These are phyloP conservation scores for Etheostoma nigrum DNA, from an alignment of 2,797 vertebrate genomes.

Conservation along the genomic window DNA sequence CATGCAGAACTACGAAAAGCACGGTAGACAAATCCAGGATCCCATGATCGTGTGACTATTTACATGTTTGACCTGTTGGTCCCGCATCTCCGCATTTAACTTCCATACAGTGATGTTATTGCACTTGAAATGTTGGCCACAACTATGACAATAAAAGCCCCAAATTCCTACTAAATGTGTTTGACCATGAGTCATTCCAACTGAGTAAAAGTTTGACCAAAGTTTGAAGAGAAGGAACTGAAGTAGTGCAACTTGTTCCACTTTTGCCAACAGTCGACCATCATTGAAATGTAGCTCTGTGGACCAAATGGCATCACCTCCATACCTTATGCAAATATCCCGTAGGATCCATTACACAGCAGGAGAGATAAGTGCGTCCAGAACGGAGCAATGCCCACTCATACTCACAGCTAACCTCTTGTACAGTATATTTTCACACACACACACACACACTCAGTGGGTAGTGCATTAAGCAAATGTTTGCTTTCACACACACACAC, in stretches of 20 bases:
- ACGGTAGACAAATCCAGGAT: neutral
- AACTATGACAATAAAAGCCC: neutral
- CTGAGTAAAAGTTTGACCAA: slow-evolving; percentile 45
- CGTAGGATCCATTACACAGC: slow-evolving; percentile 76
- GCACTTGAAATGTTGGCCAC: neutral
- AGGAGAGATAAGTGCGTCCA: slow-evolving; percentile 76
- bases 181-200: neutral
- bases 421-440: slow-evolving; percentile 61
- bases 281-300: slow-evolving; percentile 69
- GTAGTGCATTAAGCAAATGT: slow-evolving; percentile 53
- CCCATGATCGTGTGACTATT: too few relatives aligned
- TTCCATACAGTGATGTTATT: neutral
- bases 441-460: slow-evolving; percentile 30
- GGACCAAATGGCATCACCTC: slow-evolving; percentile 70
- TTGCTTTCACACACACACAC: slow-evolving; percentile 22
- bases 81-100: neutral
- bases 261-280: slow-evolving; percentile 64
- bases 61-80: neutral
- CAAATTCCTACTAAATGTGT: neutral
- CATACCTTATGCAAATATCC: slow-evolving; percentile 79
- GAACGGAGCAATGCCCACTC: slow-evolving; percentile 79
- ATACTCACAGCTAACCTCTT: slow-evolving; percentile 74
- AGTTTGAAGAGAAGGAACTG: slow-evolving; percentile 50
- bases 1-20: neutral
- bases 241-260: slow-evolving; percentile 58